Base-by-base conservation (phyloP, 2,113 vertebrate genomes). In the Pedetes capensis region DNA sequence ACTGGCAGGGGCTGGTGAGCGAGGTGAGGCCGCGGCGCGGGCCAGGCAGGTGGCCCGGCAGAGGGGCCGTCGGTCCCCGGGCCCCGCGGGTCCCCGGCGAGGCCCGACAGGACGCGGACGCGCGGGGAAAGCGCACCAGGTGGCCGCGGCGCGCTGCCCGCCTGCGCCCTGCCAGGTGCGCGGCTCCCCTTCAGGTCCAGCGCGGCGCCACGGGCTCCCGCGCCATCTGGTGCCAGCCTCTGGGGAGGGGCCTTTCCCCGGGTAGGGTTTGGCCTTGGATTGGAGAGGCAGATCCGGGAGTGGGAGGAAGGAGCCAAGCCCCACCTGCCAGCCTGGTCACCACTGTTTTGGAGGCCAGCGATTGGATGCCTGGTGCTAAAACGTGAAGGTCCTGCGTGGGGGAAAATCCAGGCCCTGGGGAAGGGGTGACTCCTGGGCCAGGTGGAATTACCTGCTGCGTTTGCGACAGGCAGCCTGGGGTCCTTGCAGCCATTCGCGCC, bases 1-100 rank as follows among this genome's bases (percentile, higher is more conserved):
- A 99, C 97, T 99, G 99, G 99, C 99, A 99, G 98, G 99, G 99
- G 76, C 98, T 99, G 97, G 98, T 99, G 90, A 99, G 98, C 97
- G 99, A 99, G 99, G 99, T 99, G 98, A 99, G 99, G 95, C 96
- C 71, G 78, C 16, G 91, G 89, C 94, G 83, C 55, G 39, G 86
- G 81, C 63, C 87, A 6, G 84, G 83, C 59, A 37, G 29, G 68
- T 10, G 94, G 89, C 92, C 84, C 85, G 55, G 64, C 57, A 5
- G 17, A 22, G 89, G 72, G 2, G 44, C 75, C 55, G 53, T n/a
- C 68, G 10, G 75, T n/a, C 68, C 74, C 69, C 8, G 55, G 44
- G 82, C 55, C 37, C 51, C 66, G 11, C 17, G n/a, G 87, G 32
- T 17, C 49, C 29, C 79, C 11, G n/a, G 53, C n/a, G 34, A 0